Percentiles rank a stretch among this genome's conserved stretches.
phyloP scores from a whole-genome alignment of 2,888 invertebrate genomes.

The Melanchra persicariae region DNA sequence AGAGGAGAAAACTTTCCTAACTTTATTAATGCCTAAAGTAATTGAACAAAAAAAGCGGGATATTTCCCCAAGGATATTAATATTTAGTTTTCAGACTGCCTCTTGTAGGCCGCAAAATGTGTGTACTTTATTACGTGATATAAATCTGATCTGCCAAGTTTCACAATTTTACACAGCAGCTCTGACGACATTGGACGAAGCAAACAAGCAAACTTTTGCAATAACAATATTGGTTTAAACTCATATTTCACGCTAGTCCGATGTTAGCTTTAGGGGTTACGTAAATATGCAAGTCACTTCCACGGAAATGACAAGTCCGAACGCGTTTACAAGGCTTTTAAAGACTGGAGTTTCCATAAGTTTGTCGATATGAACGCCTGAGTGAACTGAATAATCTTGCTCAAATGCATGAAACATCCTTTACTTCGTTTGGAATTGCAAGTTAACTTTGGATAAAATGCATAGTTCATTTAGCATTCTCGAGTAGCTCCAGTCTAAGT shows the following conservation, averaged over 20 bases:
- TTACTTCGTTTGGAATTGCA: neutral
- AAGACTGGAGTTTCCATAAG: neutral
- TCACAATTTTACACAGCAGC: constrained; percentile 21
- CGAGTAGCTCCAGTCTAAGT: neutral
- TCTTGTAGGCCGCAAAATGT: constrained; percentile 20
- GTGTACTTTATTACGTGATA: constrained; percentile 16
- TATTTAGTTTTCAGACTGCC: constrained; percentile 27
- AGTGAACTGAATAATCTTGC: neutral
- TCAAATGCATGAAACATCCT: neutral
- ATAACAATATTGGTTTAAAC: constrained; percentile 28
- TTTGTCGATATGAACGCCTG: neutral
- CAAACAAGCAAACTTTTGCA: constrained; percentile 33
- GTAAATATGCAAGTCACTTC: constrained; percentile 35
- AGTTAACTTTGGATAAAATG: neutral
- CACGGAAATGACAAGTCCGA: constrained; percentile 22
- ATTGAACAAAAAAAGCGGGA: constrained; percentile 48
- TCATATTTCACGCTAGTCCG: constrained; percentile 16
- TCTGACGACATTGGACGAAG: constrained; percentile 5
- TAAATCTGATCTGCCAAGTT: constrained; percentile 26
- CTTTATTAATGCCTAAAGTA: constrained; percentile 49
- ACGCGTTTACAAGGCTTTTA: neutral
- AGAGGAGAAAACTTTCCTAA: constrained; percentile 42
- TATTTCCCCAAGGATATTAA: constrained; percentile 47
- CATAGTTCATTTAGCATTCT: neutral
- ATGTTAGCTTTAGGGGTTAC: constrained; percentile 5